phyloP scores from a whole-genome alignment of 2,797 vertebrate genomes.

The Hozukius guyotensis region DNA sequence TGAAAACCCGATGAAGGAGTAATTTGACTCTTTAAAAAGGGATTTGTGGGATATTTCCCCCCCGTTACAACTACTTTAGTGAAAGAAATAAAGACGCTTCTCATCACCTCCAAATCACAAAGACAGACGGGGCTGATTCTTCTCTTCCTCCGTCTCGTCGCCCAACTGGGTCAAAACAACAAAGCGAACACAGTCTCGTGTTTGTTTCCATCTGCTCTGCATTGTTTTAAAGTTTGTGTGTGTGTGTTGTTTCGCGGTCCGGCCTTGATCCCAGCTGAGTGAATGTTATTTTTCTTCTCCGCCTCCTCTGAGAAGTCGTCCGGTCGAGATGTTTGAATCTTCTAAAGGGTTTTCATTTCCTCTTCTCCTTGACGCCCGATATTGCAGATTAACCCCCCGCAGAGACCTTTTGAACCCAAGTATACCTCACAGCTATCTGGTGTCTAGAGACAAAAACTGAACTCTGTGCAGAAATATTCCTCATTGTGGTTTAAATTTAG shows the following conservation, averaged over 20 bases:
- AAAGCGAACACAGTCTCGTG: slow-evolving; percentile 19
- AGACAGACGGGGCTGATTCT: slow-evolving; percentile 40
- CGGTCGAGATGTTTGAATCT: slow-evolving; percentile 33
- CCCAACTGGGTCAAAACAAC: slow-evolving; percentile 59
- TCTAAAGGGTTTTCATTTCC: slow-evolving; percentile 57
- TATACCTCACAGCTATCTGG: slow-evolving; percentile 13
- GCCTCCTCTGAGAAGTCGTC: slow-evolving; percentile 14
- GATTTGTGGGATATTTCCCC: slow-evolving; percentile 12
- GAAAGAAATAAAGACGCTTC: slow-evolving; percentile 42
- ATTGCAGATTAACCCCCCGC: slow-evolving; percentile 35
- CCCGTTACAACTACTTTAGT: neutral
- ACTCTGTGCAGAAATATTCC: neutral
- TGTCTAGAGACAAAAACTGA: neutral
- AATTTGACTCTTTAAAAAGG: slow-evolving; percentile 6
- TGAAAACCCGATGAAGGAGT: slow-evolving; percentile 46
- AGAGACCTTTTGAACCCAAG: slow-evolving; percentile 16
- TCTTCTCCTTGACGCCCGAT: slow-evolving; percentile 17
- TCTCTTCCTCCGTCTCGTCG: slow-evolving; percentile 33
- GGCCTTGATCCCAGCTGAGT: slow-evolving; percentile 51
- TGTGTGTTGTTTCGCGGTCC: slow-evolving; percentile 17
- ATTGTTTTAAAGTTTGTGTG: slow-evolving; percentile 29
- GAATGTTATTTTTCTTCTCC: slow-evolving; percentile 20
- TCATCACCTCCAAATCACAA: slow-evolving; percentile 26
- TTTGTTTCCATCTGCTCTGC: slow-evolving; percentile 53
- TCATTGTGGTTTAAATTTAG: neutral